These are phyloP conservation scores for Frankliniella intonsa DNA, from an alignment of 2,888 invertebrate genomes.

Conservation along the genomic window DNA sequence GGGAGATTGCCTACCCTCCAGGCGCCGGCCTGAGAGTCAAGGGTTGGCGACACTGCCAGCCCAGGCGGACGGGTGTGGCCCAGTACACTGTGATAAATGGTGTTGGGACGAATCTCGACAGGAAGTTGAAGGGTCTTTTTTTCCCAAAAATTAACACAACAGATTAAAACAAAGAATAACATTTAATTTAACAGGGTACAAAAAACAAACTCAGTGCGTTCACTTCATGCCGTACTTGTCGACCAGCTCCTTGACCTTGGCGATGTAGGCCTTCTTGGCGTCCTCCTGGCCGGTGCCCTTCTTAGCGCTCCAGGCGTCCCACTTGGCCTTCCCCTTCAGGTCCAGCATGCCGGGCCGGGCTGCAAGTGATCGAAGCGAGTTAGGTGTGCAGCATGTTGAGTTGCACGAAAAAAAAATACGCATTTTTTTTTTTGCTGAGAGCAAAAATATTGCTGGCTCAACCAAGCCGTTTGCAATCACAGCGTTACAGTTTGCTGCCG, in stretches of 20 bases:
- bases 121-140: too few relatives aligned
- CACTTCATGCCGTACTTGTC: slow-evolving; percentile 43
- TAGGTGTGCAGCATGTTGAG: background rate
- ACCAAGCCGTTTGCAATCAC: too few relatives aligned
- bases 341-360: slow-evolving; percentile 86
- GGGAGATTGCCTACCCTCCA: too few relatives aligned
- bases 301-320: slow-evolving; percentile 81
- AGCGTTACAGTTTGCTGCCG: too few relatives aligned
- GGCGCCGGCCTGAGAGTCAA: too few relatives aligned
- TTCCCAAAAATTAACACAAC: background rate
- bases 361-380: slow-evolving; percentile 47
- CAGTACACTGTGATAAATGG: too few relatives aligned
- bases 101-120: too few relatives aligned
- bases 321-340: slow-evolving; percentile 91
- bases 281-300: slow-evolving; percentile 71
- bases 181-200: slow-evolving; percentile 1
- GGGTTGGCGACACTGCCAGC: too few relatives aligned
- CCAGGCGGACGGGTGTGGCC: too few relatives aligned
- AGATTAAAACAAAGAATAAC: background rate
- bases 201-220: background rate
- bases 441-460: background rate
- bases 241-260: slow-evolving; percentile 61
- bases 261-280: slow-evolving; percentile 76
- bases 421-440: background rate
- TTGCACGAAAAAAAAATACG: background rate